Evolutionary conservation across 2,888 invertebrate species (phyloP), one percentile per base, ranked within the genome.

Genomic region (Sepiola atlantica): DNA sequence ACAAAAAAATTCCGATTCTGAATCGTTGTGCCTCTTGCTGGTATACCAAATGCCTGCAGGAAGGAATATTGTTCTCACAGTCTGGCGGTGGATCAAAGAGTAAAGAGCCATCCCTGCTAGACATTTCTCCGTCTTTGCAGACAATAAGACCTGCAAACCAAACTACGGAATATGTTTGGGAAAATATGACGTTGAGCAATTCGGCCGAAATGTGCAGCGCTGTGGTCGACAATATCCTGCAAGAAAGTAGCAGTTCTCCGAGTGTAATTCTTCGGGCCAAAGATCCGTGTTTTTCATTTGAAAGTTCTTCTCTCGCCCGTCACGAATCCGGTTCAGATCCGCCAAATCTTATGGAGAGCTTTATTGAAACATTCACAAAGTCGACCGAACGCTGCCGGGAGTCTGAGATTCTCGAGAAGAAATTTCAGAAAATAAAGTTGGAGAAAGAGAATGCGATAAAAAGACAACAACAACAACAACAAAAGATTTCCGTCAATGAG

Each of bases 1-100:
- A 54, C 55, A 54, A 55, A 54, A 45, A 92, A n/a, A 21, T 92
- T 16, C 92, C 45, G 28, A 28, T 55, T 54, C 45, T n/a, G 24
- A 45, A 92, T 92, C 92, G 92, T 45, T 92, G 92, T 55, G 55
- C 54, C 92, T 92, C 28, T 35, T 92, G 92, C 32, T 92, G 92
- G 92, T 45, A 54, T 92, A 12, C n/a, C 54, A 92, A 92, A 24
- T 92, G 92, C 28, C 18, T 92, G 20, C 35, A 92, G 55, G 45
- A 6, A n/a, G 35, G 18, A 54, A n/a, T 92, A 55, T 28, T 35
- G 54, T 54, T 45, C 55, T 28, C 16, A 92, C 54, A 92, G n/a
- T n/a, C 92, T 77, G n/a, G 77, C 77, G 12, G 54, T 32, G 92
- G 28, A 54, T 35, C 55, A 28, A 28, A 28, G 54, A 92, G 20